phyloP scores from a whole-genome alignment of 2,113 vertebrate genomes.

The Carollia perspicillata region DNA sequence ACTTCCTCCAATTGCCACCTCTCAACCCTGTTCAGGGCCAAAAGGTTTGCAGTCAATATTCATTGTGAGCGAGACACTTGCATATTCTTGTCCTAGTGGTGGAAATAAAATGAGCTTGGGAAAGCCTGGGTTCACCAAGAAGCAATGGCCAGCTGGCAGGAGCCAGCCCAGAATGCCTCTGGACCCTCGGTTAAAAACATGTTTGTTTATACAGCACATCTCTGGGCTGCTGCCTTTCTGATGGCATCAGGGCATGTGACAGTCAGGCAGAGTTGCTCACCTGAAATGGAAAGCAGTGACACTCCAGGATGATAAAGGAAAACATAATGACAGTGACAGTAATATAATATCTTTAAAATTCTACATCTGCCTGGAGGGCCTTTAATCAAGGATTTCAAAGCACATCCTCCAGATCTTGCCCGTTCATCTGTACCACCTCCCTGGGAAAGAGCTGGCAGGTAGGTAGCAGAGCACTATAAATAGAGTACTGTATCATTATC shows the following conservation, averaged over 20 bases:
- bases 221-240: background rate
- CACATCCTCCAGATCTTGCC: slow-evolving; percentile 39
- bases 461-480: slow-evolving; percentile 52
- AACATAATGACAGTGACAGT: background rate
- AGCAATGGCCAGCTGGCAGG: background rate
- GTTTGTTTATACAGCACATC: background rate
- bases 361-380: slow-evolving; percentile 24
- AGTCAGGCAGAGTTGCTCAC: slow-evolving; percentile 10
- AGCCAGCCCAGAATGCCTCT: background rate
- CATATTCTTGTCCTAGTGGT: background rate
- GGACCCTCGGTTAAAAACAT: background rate
- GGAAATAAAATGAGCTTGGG: background rate
- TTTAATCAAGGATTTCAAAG: slow-evolving; percentile 69
- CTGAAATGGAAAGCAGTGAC: slow-evolving; percentile 20
- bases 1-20: background rate
- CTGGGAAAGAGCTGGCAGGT: slow-evolving; percentile 52
- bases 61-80: background rate
- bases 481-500: slow-evolving; percentile 63
- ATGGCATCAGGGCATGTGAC: background rate
- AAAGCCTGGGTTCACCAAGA: background rate
- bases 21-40: background rate
- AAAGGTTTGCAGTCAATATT: background rate
- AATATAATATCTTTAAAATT: slow-evolving; percentile 41
- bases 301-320: background rate
- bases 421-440: slow-evolving; percentile 53